Base-by-base conservation (phyloP, 2,797 vertebrate species). In the Setipinna tenuifilis region DNA sequence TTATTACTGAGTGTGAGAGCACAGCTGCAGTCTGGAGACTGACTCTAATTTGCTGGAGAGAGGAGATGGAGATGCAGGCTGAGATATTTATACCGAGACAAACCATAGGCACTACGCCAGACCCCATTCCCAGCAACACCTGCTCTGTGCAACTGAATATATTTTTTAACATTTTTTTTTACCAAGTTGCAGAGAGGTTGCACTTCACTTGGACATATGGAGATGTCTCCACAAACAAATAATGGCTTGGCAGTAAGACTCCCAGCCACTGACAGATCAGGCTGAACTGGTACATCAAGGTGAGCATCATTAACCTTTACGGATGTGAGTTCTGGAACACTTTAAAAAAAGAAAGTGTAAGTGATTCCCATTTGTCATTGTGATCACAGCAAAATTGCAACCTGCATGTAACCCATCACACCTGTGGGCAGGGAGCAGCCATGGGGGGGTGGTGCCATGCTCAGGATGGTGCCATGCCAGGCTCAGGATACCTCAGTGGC, bases 11-110 rank as follows among this genome's bases (percentile, higher is more conserved):
- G 71, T 44, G 71, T 21, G 71, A 19, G 71, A 78, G 31, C 71
- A 44, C 71, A 78, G 71, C 71, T 78, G 71, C 71, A 21, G 71
- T 44, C 71, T 44, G 71, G 35, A 78, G 31, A 19, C 71, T 78
- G 71, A 41, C 71, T 78, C 71, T 78, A 78, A 78, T 78, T 78
- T 78, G 41, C 35, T 44, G 71, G 31, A 35, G 71, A 19, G 71
- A 78, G 44, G 71, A 78, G 71, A 78, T 78, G 71, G 71, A 78
- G 71, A 78, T 44, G 71, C 71, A 78, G 31, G 31, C 71, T 78
- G 71, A 78, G 71, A 78, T 78, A 78, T 78, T 78, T 23, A 82
- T 82, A 50, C 81, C 23, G 54, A 83, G 82, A 59, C 48, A 58
- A 35, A 59, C 82, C 19, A 35, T 41, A 58, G 25, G 58, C 82